These are phyloP conservation scores for Flexamia atlantica DNA, from an alignment of 2,888 invertebrate genomes.

Conservation along the genomic window DNA sequence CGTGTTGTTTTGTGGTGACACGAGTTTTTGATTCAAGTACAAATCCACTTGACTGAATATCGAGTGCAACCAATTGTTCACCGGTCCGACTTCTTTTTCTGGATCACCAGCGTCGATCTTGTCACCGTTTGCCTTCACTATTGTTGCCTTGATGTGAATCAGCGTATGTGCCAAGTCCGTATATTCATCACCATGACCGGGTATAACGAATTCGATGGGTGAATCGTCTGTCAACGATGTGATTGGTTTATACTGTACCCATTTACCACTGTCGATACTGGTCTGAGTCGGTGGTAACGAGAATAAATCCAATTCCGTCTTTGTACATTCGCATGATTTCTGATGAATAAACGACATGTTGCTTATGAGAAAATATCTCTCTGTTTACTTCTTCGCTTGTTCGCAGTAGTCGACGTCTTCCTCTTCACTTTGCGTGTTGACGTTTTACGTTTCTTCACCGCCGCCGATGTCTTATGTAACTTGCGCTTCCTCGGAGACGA, in stretches of 20 bases:
- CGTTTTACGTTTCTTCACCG: too few species aligned
- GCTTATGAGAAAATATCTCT: too few species aligned
- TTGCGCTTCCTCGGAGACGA: too few species aligned
- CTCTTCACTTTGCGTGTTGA: too few species aligned
- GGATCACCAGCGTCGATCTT: not conserved
- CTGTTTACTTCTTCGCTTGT: too few species aligned
- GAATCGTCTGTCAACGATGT: conserved; percentile 68
- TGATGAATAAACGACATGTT: too few species aligned
- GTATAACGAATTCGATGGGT: conserved; percentile 70
- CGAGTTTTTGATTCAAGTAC: conserved; percentile 70
- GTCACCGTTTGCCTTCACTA: conserved; percentile 1
- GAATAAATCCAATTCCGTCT: too few species aligned
- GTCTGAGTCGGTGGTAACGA: too few species aligned
- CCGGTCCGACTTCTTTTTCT: conserved; percentile 64
- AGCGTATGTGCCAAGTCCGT: conserved; percentile 67
- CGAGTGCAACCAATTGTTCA: conserved; percentile 69
- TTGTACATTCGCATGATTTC: too few species aligned
- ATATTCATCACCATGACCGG: conserved; percentile 69
- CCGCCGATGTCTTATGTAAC: too few species aligned
- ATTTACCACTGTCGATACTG: conserved; percentile 3
- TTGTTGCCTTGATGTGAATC: conserved; percentile 68
- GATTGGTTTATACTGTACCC: conserved; percentile 56
- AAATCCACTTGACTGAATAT: conserved; percentile 70
- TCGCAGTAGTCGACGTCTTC: too few species aligned
- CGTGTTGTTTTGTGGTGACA: conserved; percentile 69